Evolutionary conservation across 2,797 vertebrate genomes (phyloP).

Genomic region (Galagoides demidoff): DNA sequence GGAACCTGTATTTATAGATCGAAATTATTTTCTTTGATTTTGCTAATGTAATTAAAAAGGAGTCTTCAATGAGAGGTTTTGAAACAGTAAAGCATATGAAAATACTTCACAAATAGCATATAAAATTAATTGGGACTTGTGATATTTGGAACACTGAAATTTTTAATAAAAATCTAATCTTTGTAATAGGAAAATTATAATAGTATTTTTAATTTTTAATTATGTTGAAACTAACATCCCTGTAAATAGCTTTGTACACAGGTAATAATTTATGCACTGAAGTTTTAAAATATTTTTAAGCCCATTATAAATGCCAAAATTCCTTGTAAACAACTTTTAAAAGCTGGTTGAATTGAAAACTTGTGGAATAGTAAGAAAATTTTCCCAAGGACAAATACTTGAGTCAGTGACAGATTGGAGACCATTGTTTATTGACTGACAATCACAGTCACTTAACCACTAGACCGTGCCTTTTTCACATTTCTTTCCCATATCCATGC

Average conservation of each 20-base stretch:
- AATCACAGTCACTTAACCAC: background rate
- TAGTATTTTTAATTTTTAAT: background rate
- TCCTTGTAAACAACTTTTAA: background rate
- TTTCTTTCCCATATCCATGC: constrained; percentile 46
- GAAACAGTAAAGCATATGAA: background rate
- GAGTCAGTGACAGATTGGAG: background rate
- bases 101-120: background rate
- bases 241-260: background rate
- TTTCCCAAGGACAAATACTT: constrained; percentile 43
- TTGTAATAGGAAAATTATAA: background rate
- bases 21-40: background rate
- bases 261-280: background rate
- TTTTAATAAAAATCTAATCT: background rate
- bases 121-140: background rate
- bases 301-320: background rate
- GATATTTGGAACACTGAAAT: background rate
- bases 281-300: background rate
- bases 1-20: background rate
- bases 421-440: constrained; percentile 56
- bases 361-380: background rate
- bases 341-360: background rate
- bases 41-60: background rate
- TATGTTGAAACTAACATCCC: background rate
- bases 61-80: background rate
- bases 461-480: constrained; percentile 44